A percentile compares a stretch with the other conserved stretches of the same genome.
Evolutionary conservation across 2,113 vertebrate genomes (phyloP).

Genomic region (Prietella phreatophila): DNA sequence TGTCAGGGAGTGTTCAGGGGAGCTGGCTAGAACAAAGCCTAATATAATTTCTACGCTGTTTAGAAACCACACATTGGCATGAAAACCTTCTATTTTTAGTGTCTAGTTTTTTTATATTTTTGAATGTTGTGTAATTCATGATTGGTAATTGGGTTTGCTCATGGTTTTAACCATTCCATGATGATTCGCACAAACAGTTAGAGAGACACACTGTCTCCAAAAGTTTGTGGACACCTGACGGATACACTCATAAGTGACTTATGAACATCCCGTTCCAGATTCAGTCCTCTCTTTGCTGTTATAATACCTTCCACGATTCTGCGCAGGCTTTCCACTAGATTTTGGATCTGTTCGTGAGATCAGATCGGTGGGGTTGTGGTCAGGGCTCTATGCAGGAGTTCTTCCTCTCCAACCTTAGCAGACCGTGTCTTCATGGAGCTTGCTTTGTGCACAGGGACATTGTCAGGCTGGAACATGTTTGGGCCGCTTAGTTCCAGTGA

Average conservation of each 20-base stretch:
- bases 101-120: not conserved
- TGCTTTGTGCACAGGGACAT: not conserved
- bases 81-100: not conserved
- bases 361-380: not conserved
- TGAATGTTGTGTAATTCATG: not conserved
- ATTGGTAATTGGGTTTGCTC: not conserved
- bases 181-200: not conserved
- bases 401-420: not conserved
- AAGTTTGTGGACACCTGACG: not conserved
- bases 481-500: not conserved
- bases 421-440: not conserved
- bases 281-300: not conserved
- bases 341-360: not conserved
- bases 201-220: no score
- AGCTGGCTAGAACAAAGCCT: not conserved
- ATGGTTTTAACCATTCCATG: not conserved
- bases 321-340: not conserved
- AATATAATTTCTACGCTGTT: not conserved
- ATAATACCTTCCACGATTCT: not conserved
- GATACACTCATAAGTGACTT: not conserved
- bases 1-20: slow-evolving; percentile 10
- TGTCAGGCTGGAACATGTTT: not conserved
- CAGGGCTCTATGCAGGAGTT: not conserved
- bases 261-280: not conserved
- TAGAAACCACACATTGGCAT: not conserved